Evolutionary conservation across 2,113 vertebrate genomes (phyloP).

Genomic region (Fulica atra): DNA sequence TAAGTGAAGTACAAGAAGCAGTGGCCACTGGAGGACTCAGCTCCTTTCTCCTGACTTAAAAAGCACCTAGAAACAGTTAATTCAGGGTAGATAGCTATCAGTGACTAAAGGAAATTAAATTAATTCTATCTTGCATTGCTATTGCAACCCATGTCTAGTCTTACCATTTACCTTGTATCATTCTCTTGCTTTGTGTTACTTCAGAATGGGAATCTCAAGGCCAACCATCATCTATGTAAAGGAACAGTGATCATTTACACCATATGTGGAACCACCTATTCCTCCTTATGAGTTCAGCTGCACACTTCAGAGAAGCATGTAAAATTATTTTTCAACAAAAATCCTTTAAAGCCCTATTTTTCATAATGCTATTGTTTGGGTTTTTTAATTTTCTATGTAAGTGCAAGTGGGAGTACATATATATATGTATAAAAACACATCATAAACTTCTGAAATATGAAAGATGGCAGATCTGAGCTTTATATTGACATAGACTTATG

Average conservation of each 20-base stretch:
- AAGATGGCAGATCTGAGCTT: neutral
- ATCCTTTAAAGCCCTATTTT: neutral
- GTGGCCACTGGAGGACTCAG: neutral
- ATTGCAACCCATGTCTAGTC: neutral
- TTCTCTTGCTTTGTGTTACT: neutral
- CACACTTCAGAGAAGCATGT: neutral
- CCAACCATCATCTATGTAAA: neutral
- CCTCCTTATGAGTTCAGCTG: neutral
- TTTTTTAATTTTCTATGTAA: neutral
- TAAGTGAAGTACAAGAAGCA: neutral
- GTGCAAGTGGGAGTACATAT: neutral
- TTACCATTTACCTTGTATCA: neutral
- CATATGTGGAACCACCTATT: neutral
- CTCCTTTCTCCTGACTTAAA: neutral
- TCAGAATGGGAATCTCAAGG: rapidly evolving
- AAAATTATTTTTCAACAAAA: neutral
- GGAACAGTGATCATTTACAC: neutral
- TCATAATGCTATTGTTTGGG: neutral
- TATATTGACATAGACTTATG: neutral
- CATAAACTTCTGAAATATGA: neutral
- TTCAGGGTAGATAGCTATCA: neutral
- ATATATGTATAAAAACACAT: neutral
- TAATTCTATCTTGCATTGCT: neutral
- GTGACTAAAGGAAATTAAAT: neutral
- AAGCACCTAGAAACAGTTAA: neutral